phyloP scores from a whole-genome alignment of 2,888 invertebrate genomes.

The Vesta saturnalis region DNA sequence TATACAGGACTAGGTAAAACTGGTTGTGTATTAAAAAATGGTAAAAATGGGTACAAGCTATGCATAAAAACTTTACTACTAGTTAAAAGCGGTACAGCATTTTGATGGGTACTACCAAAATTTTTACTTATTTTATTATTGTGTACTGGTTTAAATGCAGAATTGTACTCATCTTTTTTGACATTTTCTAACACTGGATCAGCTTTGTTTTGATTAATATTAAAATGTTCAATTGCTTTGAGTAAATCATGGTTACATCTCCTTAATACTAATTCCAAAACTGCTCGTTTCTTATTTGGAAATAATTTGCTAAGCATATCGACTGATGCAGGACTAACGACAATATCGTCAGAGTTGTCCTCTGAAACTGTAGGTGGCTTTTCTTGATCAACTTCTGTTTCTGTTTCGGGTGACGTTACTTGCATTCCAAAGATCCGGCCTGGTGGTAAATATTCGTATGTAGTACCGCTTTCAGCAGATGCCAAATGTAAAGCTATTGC shows the following conservation, averaged over 20 bases:
- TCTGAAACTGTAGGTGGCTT: slow-evolving; percentile 20
- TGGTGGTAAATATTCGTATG: slow-evolving; percentile 79
- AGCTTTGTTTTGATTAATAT: slow-evolving; percentile 53
- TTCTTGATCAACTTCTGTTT: slow-evolving; percentile 39
- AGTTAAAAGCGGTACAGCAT: slow-evolving; percentile 55
- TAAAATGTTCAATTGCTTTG: slow-evolving; percentile 89
- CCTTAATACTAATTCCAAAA: slow-evolving; percentile 89
- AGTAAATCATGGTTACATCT: slow-evolving; percentile 92
- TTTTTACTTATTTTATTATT: slow-evolving; percentile 36
- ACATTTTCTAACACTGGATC: slow-evolving; percentile 31
- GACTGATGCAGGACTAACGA: slow-evolving; percentile 76
- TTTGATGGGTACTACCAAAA: slow-evolving; percentile 47
- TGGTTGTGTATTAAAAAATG: slow-evolving; percentile 60
- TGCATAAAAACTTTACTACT: slow-evolving; percentile 60
- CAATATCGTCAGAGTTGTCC: slow-evolving; percentile 20
- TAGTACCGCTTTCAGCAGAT: slow-evolving; percentile 81
- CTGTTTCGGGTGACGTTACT: slow-evolving; percentile 76
- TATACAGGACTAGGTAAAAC: slow-evolving; percentile 61
- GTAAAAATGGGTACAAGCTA: slow-evolving; percentile 61
- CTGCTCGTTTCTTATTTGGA: slow-evolving; percentile 87
- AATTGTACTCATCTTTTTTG: slow-evolving; percentile 49
- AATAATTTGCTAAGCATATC: slow-evolving; percentile 91
- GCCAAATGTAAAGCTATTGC: slow-evolving; percentile 93
- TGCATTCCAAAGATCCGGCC: slow-evolving; percentile 92
- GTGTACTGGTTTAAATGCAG: slow-evolving; percentile 60